phyloP scores from a whole-genome alignment of 1,140 invertebrate genomes.

The Trichomalopsis sarcophagae region DNA sequence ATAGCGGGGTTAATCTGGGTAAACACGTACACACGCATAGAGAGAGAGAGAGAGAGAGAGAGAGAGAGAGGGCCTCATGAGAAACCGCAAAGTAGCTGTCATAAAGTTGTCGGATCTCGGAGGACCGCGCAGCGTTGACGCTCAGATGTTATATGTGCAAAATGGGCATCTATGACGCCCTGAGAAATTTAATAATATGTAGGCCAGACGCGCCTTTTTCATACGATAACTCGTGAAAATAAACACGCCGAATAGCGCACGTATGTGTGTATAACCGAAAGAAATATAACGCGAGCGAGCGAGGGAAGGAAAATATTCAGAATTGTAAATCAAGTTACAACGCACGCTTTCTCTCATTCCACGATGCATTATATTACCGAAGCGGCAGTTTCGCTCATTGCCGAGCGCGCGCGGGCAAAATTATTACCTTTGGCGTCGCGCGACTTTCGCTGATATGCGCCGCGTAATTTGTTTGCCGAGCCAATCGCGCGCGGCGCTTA shows the following conservation, averaged over 20 bases:
- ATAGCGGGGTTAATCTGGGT: slow-evolving; percentile 61
- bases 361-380: neutral
- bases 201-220: no score
- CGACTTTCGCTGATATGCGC: neutral
- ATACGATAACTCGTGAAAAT: no score
- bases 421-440: no score
- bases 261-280: neutral
- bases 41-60: no score
- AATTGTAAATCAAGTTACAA: neutral
- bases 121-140: slow-evolving; percentile 16
- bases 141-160: no score
- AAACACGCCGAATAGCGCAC: no score
- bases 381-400: neutral
- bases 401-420: no score
- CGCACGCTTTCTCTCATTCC: neutral
- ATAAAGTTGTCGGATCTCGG: slow-evolving; percentile 62
- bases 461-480: neutral
- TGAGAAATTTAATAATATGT: no score
- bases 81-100: slow-evolving; percentile 69
- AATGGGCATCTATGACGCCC: no score
- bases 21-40: slow-evolving; percentile 56
- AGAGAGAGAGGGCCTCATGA: slow-evolving; percentile 53
- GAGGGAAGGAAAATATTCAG: neutral
- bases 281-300: neutral
- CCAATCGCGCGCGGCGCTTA: neutral